Percentiles rank a stretch among this genome's conserved stretches.
phyloP scores from a whole-genome alignment of 2,888 invertebrate species.

The Drosophila bunnanda region DNA sequence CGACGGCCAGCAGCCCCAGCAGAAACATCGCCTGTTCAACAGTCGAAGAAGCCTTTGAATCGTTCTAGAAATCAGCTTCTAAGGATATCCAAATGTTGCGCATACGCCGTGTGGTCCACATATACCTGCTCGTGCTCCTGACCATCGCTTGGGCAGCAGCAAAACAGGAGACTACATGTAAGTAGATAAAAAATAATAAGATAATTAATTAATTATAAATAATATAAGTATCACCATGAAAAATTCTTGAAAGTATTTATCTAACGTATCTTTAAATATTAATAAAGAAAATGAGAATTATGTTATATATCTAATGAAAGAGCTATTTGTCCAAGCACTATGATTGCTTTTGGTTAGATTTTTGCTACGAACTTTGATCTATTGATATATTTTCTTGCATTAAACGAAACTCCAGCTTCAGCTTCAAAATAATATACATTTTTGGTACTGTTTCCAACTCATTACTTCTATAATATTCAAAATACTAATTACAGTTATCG shows the following conservation, averaged over 20 bases:
- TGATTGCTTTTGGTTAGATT: background rate
- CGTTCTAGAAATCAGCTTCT: background rate
- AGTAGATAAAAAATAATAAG: background rate
- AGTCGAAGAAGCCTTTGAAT: background rate
- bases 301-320: background rate
- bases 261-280: background rate
- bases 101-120: slow-evolving; percentile 28
- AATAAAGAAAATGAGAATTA: background rate
- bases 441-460: background rate
- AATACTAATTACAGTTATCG: background rate
- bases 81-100: slow-evolving; percentile 24
- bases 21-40: slow-evolving; percentile 15
- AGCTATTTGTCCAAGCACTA: background rate
- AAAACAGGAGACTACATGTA: slow-evolving; percentile 35
- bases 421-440: background rate
- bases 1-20: slow-evolving; percentile 29
- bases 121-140: slow-evolving; percentile 6
- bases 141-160: background rate
- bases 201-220: background rate
- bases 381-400: background rate
- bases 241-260: too few relatives aligned
- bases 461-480: background rate
- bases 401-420: background rate
- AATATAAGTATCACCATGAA: too few relatives aligned
- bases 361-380: background rate